Conservation (phyloP, 1,140 invertebrate species). For the Tetraneura akinire region DNA sequence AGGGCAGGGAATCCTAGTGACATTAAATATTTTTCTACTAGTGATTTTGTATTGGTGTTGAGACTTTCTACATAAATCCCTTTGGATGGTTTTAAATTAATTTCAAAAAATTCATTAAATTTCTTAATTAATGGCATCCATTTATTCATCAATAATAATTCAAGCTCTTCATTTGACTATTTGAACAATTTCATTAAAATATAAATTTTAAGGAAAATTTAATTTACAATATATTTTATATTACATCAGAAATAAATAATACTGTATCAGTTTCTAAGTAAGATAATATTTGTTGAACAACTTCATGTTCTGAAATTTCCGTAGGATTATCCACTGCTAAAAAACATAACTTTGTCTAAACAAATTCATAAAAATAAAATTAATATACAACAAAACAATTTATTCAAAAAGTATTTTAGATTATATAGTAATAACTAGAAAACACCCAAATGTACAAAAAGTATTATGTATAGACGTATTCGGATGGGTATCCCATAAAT, state of each 20-base stretch:
- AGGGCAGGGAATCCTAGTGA: slow-evolving; percentile 38
- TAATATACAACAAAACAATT: slow-evolving; percentile 11
- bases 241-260: slow-evolving; percentile 73
- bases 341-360: slow-evolving; percentile 83
- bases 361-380: slow-evolving; percentile 57
- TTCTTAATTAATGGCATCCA: slow-evolving; percentile 33
- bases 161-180: slow-evolving; percentile 10
- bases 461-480: too few species aligned
- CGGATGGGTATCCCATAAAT: too few species aligned
- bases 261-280: slow-evolving; percentile 88
- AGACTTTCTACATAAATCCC: slow-evolving; percentile 18
- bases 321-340: slow-evolving; percentile 90
- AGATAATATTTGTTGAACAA: slow-evolving; percentile 77
- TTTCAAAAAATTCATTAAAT: slow-evolving; percentile 44
- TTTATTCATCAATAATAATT: slow-evolving; percentile 23
- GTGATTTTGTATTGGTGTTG: background rate
- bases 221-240: background rate
- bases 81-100: slow-evolving; percentile 40
- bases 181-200: background rate
- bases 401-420: too few species aligned
- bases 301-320: slow-evolving; percentile 72
- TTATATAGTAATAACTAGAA: too few species aligned
- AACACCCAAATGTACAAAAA: too few species aligned
- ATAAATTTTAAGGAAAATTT: background rate
- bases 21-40: slow-evolving; percentile 37